Percentiles rank a stretch among this genome's conserved stretches.
Evolutionary conservation across 2,113 vertebrate species (phyloP).

Genomic region (Pionites leucogaster): DNA sequence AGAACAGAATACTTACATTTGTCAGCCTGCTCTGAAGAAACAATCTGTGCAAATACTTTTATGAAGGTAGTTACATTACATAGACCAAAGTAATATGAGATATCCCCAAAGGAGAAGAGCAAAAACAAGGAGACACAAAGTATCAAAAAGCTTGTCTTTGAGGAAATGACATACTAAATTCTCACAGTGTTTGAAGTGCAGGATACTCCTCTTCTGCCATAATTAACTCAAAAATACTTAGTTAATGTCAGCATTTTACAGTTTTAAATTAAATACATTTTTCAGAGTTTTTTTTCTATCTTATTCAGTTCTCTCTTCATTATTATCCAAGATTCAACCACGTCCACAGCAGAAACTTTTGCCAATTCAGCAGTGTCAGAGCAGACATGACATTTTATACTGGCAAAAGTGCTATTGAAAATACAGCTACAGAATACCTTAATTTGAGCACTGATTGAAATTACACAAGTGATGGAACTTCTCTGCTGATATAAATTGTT

Average conservation of each 20-base stretch:
- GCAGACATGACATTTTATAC: not conserved
- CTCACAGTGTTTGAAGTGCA: not conserved
- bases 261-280: not conserved
- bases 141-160: not conserved
- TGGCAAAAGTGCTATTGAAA: not conserved
- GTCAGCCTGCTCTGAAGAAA: not conserved
- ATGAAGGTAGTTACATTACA: not conserved
- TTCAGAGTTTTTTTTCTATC: not conserved
- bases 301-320: not conserved
- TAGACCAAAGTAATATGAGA: not conserved
- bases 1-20: not conserved
- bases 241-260: not conserved
- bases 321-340: not conserved
- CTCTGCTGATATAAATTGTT: not conserved
- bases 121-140: fast-evolving
- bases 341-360: not conserved
- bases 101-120: not conserved
- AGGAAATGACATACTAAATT: fast-evolving
- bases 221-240: not conserved
- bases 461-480: not conserved
- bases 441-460: not conserved
- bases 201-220: not conserved
- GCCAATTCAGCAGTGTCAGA: not conserved
- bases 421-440: not conserved
- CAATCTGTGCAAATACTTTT: not conserved